Evolutionary conservation across 30 jellyfish, hydroid and myxozoan species (phyloP), one percentile per base, ranked within the genome.

Genomic region (Catostylus mosaicus): DNA sequence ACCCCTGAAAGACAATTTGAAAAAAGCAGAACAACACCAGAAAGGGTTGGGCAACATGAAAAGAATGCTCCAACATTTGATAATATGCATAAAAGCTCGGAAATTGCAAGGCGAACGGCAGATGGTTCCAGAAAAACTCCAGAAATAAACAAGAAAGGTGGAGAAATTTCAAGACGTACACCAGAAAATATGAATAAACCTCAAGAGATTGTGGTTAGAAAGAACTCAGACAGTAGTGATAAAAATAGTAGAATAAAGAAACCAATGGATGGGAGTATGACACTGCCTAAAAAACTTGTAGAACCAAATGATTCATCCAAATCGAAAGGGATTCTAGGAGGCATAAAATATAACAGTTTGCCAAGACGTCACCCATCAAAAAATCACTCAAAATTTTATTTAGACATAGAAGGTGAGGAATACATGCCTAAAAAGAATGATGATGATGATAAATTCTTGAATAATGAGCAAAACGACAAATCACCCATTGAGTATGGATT

Each of bases 301-400:
- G 79, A 59, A 18, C 73, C 73, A 46, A 27, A 27, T 10, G 87
- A 75, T 16, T 26, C 75, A 35, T 47, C 89, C 8, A 83, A 89
- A 43, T 46, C 87, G 0, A 91, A 57, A 57, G 60, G 83, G 19
- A 30, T 70, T 26, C 35, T 83, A 35, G 86, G 80, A 29, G 75
- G 89, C 26, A 70, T 73, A 34, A 89, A 89, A 66, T 89, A 89
- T 66, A 81, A 89, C 69, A 82, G 91, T 46, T 56, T 83, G 29
- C 96, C 91, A 50, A 70, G 92, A 30, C 66, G 81, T 32, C 81
- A 69, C 30, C 89, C 80, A 57, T 63, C 75, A 32, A 75, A 51
- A 33, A 54, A 33, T 32, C 62, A 60, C 77, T 82, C 92, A 38
- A 82, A 82, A 30, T 82, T 82, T 68, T 82, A 82, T 51, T 35